Percentiles rank a stretch among this genome's conserved stretches.
Evolutionary conservation across 2,888 invertebrate genomes (phyloP).

Genomic region (Habrosyne pyritoides): DNA sequence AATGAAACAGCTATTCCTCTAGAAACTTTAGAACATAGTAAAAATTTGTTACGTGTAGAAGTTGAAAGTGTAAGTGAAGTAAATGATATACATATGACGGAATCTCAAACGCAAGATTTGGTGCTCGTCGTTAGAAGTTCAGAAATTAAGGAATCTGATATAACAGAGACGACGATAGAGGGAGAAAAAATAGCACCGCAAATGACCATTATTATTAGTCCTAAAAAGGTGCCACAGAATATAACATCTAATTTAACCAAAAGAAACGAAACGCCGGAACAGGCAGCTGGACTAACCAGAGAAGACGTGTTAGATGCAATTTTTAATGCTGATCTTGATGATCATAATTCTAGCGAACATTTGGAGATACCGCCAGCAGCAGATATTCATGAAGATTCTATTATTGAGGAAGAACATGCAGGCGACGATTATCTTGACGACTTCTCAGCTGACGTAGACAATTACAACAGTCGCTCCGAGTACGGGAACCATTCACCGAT

Average conservation of each 20-base stretch:
- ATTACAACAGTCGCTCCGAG: constrained; percentile 57
- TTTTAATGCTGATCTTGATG: constrained; percentile 39
- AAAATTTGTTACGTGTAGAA: constrained; percentile 51
- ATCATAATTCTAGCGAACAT: constrained; percentile 42
- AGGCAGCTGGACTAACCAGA: constrained; percentile 35
- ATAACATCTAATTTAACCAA: constrained; percentile 1
- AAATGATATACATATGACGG: constrained; percentile 34
- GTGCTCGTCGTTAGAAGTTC: constrained; percentile 55
- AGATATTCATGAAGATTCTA: constrained; percentile 31
- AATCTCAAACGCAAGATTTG: constrained; percentile 38
- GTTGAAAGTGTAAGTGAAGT: constrained; percentile 47
- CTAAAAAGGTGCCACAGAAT: constrained; percentile 31
- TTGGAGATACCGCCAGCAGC: constrained; percentile 41
- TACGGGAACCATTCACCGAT: constrained; percentile 51
- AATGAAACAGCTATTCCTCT: constrained; percentile 12
- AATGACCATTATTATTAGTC: constrained; percentile 60
- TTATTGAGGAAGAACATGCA: constrained; percentile 36
- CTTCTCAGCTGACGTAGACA: constrained; percentile 63
- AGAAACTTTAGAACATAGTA: constrained; percentile 17
- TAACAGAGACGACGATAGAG: constrained; percentile 22
- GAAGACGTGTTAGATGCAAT: constrained; percentile 55
- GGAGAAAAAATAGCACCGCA: constrained; percentile 33
- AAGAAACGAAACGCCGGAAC: constrained; percentile 33
- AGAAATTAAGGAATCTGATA: constrained; percentile 25
- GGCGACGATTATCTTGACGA: constrained; percentile 52